Base-by-base conservation (phyloP, 2,888 invertebrate species). In the Gandaritis pyraliata region DNA sequence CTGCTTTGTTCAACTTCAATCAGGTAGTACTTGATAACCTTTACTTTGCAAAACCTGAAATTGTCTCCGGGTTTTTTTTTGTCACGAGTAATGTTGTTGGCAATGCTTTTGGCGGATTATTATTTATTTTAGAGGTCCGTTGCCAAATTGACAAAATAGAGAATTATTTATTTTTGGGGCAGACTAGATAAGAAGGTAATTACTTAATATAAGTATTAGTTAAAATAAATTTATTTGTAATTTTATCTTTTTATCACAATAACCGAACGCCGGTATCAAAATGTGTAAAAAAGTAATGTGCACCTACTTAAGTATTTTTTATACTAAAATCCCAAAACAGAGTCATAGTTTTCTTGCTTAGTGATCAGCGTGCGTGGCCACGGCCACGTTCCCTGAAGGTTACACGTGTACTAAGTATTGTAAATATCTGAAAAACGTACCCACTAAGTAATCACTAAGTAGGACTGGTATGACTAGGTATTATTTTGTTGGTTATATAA, bases 1-100 rank as follows among this genome's bases (percentile, higher is more conserved):
- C 23, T 6, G 12, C 15, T 41, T 41, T n/a, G 29, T 41, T 41
- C 29, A 43, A 39, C 52, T 52, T 52, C 30, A 38, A 38, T 10
- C 13, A 30, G 41, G 52, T 18, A 15, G 7, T 43, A 51, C 51
- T 59, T 52, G 59, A 52, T 64, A 38, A 56, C 59, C 63, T 64
- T 64, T 52, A 13, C 63, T 64, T 64, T 52, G 18, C 50, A 46
- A 63, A 56, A 59, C 59, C 45, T 55, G 58, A 64, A 55, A 29
- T 58, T 30, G 12, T 60, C 50, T 58, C 39, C 41, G 46, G 58
- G 23, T 54, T 48, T 58, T 56, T 53, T 58, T 56, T 53, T 57
- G 18, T 30, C 8, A 29, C 23, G 2, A 18, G n/a, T 7, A 18
- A 18, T 11, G 18, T 16, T 16, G 23, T 23, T 46, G 12, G n/a